phyloP scores from a whole-genome alignment of 1,140 invertebrate genomes.

The Drosophila kikkawai region DNA sequence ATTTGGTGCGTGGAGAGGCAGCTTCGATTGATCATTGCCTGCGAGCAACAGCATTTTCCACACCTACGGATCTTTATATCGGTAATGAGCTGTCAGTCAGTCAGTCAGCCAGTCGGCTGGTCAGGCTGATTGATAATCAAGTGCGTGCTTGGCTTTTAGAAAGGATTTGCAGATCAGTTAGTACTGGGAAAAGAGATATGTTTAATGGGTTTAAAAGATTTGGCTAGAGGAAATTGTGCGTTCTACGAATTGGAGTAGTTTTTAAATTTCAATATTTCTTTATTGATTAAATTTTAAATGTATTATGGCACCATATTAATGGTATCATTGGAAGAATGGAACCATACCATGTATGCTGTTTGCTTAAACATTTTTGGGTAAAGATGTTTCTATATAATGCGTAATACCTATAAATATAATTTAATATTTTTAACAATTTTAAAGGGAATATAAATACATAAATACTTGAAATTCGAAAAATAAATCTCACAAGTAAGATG shows the following conservation, averaged over 20 bases:
- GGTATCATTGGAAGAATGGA: background rate
- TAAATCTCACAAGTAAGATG: background rate
- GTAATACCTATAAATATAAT: no score
- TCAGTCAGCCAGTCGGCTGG: conserved; percentile 37
- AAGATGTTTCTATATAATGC: no score
- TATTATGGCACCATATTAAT: background rate
- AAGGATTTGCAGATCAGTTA: conserved; percentile 50
- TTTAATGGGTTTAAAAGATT: conserved; percentile 18
- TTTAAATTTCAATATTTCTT: background rate
- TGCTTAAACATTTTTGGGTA: background rate
- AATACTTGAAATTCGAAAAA: no score
- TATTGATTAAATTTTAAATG: background rate
- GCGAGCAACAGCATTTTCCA: conserved; percentile 61
- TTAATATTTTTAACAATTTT: no score
- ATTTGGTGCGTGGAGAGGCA: conserved; percentile 44
- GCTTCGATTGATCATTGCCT: conserved; percentile 49
- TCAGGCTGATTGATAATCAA: conserved; percentile 73
- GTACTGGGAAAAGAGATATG: background rate
- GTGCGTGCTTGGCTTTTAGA: conserved; percentile 64
- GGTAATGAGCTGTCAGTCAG: conserved; percentile 70
- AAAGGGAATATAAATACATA: no score
- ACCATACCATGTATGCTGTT: background rate
- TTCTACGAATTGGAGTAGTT: background rate
- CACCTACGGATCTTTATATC: conserved; percentile 64
- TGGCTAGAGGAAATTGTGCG: background rate